Evolutionary conservation across 1,140 invertebrate genomes (phyloP), one percentile per base, ranked within the genome.

Genomic region (Aphelinus certus): DNA sequence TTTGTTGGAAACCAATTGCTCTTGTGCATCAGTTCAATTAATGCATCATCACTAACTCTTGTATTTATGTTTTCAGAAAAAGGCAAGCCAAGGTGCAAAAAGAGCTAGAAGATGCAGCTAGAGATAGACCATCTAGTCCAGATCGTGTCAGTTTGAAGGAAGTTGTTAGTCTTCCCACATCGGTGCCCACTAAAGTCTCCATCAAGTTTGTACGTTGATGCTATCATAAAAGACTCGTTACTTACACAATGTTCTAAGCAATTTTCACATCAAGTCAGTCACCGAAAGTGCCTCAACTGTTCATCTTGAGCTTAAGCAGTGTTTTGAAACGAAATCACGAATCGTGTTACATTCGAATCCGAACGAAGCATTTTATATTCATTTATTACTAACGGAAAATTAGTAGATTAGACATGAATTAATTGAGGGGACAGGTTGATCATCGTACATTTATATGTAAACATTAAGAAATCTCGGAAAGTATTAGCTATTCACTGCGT

Each of bases 31-130:
- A 26, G 26, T 26, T 26, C 26, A 26, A 26, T 26, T 26, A 26
- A 26, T 26, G 26, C 26, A 26, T 26, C 26, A 26, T 26, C 26
- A 26, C 26, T 26, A 26, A 26, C 63, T 69, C 72, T 61, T 47
- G 26, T 61, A 64, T 48, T 75, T 62, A 43, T 55, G 78, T 81
- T 91, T 91, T n/a, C 88, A 97, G 95, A 86, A 94, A 95, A 89
- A 91, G 93, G 83, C 94, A 95, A 86, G 94, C 93, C 67, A 94
- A 94, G 87, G 90, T 98, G 83, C 93, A 95, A 84, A 94, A 95
- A 86, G 96, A 98, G 80, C 88, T 99, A 48, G 96, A 96, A 88
- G 97, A 98, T 84, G 97, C 97, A 10, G 96, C 95, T 6, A 90
- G 89, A 80, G 94, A 95, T 26, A 85, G 89, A 78, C 87, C 88